Evolutionary conservation across 2,888 invertebrate species (phyloP).

Genomic region (Oscheius onirici): DNA sequence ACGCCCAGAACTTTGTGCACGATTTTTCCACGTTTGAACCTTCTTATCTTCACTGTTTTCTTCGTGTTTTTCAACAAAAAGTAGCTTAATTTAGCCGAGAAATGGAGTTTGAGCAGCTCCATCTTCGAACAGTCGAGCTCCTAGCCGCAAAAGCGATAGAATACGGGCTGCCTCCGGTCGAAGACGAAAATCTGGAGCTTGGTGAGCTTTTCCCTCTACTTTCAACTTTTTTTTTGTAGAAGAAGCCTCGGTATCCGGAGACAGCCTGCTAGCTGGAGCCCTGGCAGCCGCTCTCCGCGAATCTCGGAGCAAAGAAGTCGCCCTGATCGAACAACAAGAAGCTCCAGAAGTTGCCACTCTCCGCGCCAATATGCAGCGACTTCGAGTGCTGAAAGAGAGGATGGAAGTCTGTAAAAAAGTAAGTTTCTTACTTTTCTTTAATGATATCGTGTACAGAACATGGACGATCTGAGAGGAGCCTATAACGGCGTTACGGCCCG

Average conservation of each 20-base stretch:
- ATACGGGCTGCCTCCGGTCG: conserved; percentile 43
- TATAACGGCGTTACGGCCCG: conserved; percentile 66
- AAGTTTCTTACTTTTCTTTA: not conserved
- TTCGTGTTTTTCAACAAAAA: not conserved
- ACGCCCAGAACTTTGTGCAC: not conserved
- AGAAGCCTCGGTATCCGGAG: conserved; percentile 8
- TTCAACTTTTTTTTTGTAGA: not conserved
- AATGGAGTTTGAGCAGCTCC: conserved; percentile 57
- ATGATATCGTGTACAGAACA: conserved; percentile 47
- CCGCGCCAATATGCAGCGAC: conserved; percentile 48
- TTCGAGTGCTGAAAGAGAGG: conserved; percentile 42
- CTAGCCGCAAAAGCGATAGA: conserved; percentile 41
- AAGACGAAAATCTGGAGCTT: conserved; percentile 29
- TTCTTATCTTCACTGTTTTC: not conserved
- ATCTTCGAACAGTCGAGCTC: conserved; percentile 51
- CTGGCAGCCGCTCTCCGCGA: conserved; percentile 27
- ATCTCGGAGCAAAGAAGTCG: conserved; percentile 23
- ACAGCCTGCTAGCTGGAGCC: conserved; percentile 23
- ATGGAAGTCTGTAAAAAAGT: conserved; percentile 47
- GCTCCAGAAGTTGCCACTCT: conserved; percentile 42
- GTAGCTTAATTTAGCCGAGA: no score
- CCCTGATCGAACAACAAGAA: conserved; percentile 31
- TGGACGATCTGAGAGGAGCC: conserved; percentile 57
- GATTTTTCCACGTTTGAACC: not conserved
- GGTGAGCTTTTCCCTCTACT: not conserved